These are phyloP conservation scores for Ormyrus nitidulus DNA, from an alignment of 2,888 invertebrate genomes.

Conservation along the genomic window DNA sequence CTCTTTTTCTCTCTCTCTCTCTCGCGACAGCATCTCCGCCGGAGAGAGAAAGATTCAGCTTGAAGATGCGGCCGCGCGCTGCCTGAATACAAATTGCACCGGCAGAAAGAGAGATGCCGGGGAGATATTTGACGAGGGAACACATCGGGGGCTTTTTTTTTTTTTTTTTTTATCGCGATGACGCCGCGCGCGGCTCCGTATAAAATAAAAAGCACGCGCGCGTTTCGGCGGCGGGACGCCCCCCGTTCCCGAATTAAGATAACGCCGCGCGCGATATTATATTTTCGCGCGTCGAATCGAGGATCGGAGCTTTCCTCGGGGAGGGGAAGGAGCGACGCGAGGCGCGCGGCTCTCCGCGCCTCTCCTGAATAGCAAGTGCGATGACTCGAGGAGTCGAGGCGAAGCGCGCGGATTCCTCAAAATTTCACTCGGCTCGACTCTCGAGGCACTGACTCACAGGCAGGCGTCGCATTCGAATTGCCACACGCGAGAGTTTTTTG, in stretches of 20 bases:
- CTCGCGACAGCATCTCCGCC: neutral
- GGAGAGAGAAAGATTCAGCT: conserved; percentile 17
- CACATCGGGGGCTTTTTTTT: neutral
- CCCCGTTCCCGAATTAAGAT: conserved; percentile 32
- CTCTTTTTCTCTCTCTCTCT: no score
- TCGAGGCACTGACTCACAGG: no score
- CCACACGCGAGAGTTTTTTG: no score
- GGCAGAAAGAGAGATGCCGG: conserved; percentile 3
- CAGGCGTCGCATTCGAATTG: no score
- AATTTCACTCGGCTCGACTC: no score
- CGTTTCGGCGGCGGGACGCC: conserved; percentile 4
- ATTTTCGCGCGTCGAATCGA: neutral
- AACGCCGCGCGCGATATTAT: neutral
- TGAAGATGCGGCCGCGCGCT: conserved; percentile 39
- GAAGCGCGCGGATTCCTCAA: no score
- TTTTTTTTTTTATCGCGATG: neutral
- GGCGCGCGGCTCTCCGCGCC: neutral
- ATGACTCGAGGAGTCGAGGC: neutral
- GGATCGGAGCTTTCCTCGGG: no score
- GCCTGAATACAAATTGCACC: conserved; percentile 46
- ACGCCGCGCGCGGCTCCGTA: neutral
- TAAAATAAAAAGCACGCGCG: neutral
- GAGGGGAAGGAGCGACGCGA: no score
- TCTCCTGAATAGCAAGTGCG: neutral
- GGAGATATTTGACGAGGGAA: conserved; percentile 28